phyloP scores from a whole-genome alignment of 2,888 invertebrate species.

The Cantharis rustica region DNA sequence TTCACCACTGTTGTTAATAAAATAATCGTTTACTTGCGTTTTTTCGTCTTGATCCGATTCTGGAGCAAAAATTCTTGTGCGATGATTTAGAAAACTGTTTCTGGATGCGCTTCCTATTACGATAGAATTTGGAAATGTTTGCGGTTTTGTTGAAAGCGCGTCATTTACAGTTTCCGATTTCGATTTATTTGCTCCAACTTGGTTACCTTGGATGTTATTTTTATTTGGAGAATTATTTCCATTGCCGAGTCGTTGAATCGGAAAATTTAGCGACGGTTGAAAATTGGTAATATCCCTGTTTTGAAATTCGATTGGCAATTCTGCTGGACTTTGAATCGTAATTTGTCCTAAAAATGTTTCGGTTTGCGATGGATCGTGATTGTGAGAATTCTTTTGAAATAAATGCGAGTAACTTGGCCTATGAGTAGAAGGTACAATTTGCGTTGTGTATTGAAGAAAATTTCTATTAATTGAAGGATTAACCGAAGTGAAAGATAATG shows the following conservation, averaged over 20 bases:
- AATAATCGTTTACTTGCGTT: slow-evolving; percentile 47
- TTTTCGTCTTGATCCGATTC: slow-evolving; percentile 40
- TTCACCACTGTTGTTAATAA: slow-evolving; percentile 50
- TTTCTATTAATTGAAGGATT: slow-evolving; percentile 6
- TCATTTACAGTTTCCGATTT: slow-evolving; percentile 21
- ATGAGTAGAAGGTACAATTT: slow-evolving; percentile 23
- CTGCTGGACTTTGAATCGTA: slow-evolving; percentile 66
- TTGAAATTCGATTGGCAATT: slow-evolving; percentile 44
- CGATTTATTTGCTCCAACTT: not conserved
- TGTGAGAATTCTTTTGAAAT: slow-evolving; percentile 61
- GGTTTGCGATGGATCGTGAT: slow-evolving; percentile 64
- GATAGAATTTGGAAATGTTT: slow-evolving; percentile 14
- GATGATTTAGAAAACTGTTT: slow-evolving; percentile 45
- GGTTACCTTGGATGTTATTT: not conserved
- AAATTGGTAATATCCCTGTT: slow-evolving; percentile 30
- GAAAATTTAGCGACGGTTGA: slow-evolving; percentile 32
- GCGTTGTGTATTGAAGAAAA: slow-evolving; percentile 8
- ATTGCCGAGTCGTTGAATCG: slow-evolving; percentile 26
- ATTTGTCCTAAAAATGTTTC: slow-evolving; percentile 68
- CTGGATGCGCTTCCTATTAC: slow-evolving; percentile 32
- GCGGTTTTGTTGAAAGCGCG: slow-evolving; percentile 19
- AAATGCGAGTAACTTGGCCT: slow-evolving; percentile 61
- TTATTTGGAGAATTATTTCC: slow-evolving; percentile 18
- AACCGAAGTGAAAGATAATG: slow-evolving; percentile 3
- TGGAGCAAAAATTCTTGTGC: slow-evolving; percentile 49